phyloP scores from a whole-genome alignment of 2,797 vertebrate species.

The Ptychobarbus kaznakovi region DNA sequence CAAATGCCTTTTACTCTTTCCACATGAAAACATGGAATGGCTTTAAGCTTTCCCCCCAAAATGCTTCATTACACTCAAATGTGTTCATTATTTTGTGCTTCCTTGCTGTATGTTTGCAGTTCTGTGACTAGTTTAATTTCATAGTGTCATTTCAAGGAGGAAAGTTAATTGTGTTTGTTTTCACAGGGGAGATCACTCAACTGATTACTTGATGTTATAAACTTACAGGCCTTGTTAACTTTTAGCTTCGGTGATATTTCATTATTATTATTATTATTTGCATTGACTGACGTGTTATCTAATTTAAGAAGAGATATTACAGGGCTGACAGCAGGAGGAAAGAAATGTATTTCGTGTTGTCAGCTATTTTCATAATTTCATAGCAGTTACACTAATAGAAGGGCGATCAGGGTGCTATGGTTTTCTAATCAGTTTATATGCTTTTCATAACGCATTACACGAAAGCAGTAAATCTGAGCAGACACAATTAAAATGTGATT shows the following conservation, averaged over 20 bases:
- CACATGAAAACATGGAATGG: conserved; percentile 48
- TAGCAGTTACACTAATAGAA: conserved; percentile 50
- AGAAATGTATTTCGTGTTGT: conserved; percentile 48
- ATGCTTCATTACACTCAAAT: conserved; percentile 49
- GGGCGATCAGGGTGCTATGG: conserved; percentile 41
- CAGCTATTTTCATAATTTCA: conserved; percentile 53
- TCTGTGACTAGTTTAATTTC: conserved; percentile 39
- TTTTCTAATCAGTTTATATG: conserved; percentile 65
- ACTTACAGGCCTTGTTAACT: conserved; percentile 25
- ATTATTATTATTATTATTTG: conserved; percentile 24
- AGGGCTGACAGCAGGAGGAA: conserved; percentile 39
- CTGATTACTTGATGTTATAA: conserved; percentile 27
- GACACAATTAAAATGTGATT: conserved; percentile 63
- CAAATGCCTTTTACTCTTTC: conserved; percentile 51
- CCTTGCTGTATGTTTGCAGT: conserved; percentile 13
- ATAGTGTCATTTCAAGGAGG: conserved; percentile 36
- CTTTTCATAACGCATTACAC: conserved; percentile 62
- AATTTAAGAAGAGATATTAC: conserved; percentile 59
- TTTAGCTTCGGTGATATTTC: conserved; percentile 18
- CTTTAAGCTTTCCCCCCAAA: conserved; percentile 41
- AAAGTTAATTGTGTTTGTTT: conserved; percentile 37
- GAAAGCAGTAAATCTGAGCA: conserved; percentile 63
- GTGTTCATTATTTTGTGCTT: conserved; percentile 33
- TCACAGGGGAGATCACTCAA: conserved; percentile 17
- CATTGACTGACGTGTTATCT: conserved; percentile 25